These are phyloP conservation scores for Octodonta nipae DNA, from an alignment of 2,888 invertebrate genomes.

Conservation along the genomic window DNA sequence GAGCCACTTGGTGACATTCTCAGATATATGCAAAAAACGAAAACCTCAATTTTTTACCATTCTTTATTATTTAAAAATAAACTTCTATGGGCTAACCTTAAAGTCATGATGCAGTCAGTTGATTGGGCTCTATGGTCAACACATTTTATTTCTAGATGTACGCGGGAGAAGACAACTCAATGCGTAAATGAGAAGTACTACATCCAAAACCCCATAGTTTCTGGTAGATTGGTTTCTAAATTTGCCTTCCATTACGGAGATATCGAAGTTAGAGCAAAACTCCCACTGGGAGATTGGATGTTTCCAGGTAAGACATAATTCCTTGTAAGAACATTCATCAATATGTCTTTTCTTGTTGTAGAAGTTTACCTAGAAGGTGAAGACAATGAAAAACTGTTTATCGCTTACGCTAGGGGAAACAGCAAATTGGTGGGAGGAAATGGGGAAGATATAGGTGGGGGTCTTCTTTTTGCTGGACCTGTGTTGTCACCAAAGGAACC, in stretches of 20 bases:
- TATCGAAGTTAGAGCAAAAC: conserved; percentile 39
- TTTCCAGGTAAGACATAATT: conserved; percentile 35
- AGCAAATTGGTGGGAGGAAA: conserved; percentile 25
- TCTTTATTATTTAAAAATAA: no score
- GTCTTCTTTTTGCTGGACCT: conserved; percentile 41
- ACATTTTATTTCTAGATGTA: conserved; percentile 14
- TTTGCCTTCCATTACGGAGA: conserved; percentile 38
- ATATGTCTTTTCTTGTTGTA: conserved; percentile 12
- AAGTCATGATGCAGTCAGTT: no score
- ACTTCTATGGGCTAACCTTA: no score
- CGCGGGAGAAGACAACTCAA: conserved; percentile 5
- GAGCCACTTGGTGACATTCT: no score
- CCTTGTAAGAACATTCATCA: no score
- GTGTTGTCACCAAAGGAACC: conserved; percentile 29
- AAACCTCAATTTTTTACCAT: no score
- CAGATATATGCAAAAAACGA: no score
- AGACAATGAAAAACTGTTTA: conserved; percentile 12
- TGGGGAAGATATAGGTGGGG: conserved; percentile 32
- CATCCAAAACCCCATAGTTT: conserved; percentile 34
- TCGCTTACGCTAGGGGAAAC: conserved; percentile 33
- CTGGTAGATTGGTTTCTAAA: conserved; percentile 36
- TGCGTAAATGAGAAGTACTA: conserved; percentile 8
- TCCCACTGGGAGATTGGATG: conserved; percentile 44
- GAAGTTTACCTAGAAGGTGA: conserved; percentile 24
- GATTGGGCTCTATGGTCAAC: no score